Evolutionary conservation across 2,888 invertebrate genomes (phyloP).

Genomic region (Epinotia ramella): DNA sequence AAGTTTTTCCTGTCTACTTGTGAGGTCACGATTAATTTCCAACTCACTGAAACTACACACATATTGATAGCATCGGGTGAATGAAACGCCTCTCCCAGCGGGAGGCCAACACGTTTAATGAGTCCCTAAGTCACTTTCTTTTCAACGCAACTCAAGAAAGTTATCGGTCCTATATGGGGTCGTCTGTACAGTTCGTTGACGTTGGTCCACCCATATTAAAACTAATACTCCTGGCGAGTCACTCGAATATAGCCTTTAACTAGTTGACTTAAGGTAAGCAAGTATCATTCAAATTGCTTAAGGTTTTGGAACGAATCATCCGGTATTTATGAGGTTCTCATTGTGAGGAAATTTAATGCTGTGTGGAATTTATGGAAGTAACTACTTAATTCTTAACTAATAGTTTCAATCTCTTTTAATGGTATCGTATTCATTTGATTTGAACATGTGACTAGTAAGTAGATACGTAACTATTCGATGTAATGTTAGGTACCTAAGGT

Average conservation of each 20-base stretch:
- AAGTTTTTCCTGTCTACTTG: not conserved
- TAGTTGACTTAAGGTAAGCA: not conserved
- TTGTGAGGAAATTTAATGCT: constrained; percentile 24
- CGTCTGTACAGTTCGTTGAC: constrained; percentile 43
- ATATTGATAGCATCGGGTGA: constrained; percentile 26
- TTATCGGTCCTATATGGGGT: constrained; percentile 44
- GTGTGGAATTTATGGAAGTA: constrained; percentile 19
- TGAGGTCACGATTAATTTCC: constrained; percentile 25
- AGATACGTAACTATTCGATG: not conserved
- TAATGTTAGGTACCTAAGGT: too few relatives aligned
- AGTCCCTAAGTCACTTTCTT: constrained; percentile 45
- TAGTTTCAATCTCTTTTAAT: constrained; percentile 18
- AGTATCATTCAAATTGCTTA: not conserved
- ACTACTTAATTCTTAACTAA: constrained; percentile 4
- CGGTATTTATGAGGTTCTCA: constrained; percentile 17
- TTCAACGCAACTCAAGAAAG: constrained; percentile 42
- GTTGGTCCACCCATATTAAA: constrained; percentile 17
- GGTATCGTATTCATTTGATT: constrained; percentile 28
- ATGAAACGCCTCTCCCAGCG: constrained; percentile 44
- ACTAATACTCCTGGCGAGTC: constrained; percentile 7
- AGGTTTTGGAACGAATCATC: constrained; percentile 19
- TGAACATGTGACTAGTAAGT: constrained; percentile 6
- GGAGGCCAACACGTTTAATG: constrained; percentile 34
- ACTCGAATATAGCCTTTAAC: constrained; percentile 4
- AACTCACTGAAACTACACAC: constrained; percentile 18